Evolutionary conservation across 2,113 vertebrate genomes (phyloP), one percentile per base, ranked within the genome.

Genomic region (Gracilinanus agilis): DNA sequence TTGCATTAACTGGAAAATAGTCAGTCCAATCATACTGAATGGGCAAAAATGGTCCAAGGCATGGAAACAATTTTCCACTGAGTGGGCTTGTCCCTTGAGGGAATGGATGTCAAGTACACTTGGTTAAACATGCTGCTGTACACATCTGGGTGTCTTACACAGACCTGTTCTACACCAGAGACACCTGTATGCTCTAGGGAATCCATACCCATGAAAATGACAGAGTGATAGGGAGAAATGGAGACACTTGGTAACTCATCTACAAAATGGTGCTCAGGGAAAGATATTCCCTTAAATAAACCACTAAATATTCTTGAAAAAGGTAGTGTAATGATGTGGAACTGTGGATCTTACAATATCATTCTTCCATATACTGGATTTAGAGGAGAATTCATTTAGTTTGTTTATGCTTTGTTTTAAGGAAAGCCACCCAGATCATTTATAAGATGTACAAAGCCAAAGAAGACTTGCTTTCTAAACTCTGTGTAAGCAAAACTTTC

Each of bases 1-100:
- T 94, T 97, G 94, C 92, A 96, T 96, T 97, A 97, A 98, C 96
- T 97, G 97, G 97, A 98, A 98, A 98, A 98, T 97, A 97, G 95
- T 97, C 92, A 96, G 97, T 89, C 96, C 97, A 95, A 97, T 97
- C 97, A 97, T 96, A 97, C 90, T 90, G 95, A 97, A 94, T 94
- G 95, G 97, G 95, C 92, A 94, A 94, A 97, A 97, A 96, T 58
- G 95, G 96, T 97, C 92, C 94, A 93, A 97, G 94, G 96, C 94
- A 97, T 97, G 97, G 97, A 97, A 98, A 94, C 96, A 98, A 97
- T 98, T 98, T 98, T 97, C 97, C 93, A 96, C 67, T 40, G 92
- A 96, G 0, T 49, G 88, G 92, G 95, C 54, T 91, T 90, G 4
- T 54, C 95, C 95, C 88, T 96, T 88, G 40, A 93, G 89, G n/a